A percentile compares a stretch with the other conserved stretches of the same genome.
Conservation (phyloP, 2,888 invertebrate genomes). For the Cheilosia scutellata region DNA sequence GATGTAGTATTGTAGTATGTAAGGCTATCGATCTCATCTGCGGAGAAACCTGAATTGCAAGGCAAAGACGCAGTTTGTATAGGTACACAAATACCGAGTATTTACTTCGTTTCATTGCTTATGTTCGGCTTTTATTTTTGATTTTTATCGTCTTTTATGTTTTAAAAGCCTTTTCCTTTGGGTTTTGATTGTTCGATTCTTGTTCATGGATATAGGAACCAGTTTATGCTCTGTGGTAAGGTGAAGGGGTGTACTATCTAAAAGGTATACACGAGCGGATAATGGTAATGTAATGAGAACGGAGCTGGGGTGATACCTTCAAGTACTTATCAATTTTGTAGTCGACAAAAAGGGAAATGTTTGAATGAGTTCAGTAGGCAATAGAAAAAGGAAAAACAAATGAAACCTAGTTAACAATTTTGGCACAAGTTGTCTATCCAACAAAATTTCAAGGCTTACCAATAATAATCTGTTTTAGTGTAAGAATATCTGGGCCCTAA, state of each 20-base stretch:
- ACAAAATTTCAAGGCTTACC: no score
- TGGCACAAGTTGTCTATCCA: no score
- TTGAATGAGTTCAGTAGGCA: neutral
- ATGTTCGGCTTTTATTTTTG: neutral
- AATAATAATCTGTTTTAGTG: no score
- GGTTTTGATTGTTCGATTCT: slow-evolving; percentile 26
- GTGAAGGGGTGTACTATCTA: slow-evolving; percentile 27
- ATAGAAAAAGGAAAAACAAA: no score
- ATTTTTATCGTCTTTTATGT: slow-evolving; percentile 42
- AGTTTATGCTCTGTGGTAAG: slow-evolving; percentile 17
- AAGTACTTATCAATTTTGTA: slow-evolving; percentile 13
- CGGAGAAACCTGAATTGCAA: slow-evolving; percentile 68
- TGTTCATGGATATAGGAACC: slow-evolving; percentile 14
- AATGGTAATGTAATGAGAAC: slow-evolving; percentile 1
- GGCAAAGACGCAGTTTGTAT: slow-evolving; percentile 15
- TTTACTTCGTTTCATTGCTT: slow-evolving; percentile 3
- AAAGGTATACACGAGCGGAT: slow-evolving; percentile 4
- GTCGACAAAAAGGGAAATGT: neutral
- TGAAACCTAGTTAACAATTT: no score
- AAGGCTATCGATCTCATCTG: slow-evolving; percentile 8
- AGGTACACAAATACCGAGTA: neutral
- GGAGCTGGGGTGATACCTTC: slow-evolving; percentile 10
- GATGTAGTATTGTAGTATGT: slow-evolving; percentile 10
- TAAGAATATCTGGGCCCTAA: no score
- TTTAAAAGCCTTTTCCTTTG: slow-evolving; percentile 22